Conservation (phyloP, 2,797 vertebrate genomes). For the Peromyscus aztecus region DNA sequence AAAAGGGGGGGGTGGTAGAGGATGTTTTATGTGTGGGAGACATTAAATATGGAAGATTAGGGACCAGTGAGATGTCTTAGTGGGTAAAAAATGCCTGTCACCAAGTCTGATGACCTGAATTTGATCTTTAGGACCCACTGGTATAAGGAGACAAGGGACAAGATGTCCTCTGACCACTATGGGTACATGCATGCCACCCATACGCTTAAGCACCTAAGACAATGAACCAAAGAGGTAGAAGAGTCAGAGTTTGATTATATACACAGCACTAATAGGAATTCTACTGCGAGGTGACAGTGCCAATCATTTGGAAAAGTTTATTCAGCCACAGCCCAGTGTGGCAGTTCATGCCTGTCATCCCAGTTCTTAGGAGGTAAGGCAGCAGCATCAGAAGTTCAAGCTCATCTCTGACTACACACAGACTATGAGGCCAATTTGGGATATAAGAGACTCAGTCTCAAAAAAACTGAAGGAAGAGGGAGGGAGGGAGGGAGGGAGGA, state of each 20-base stretch:
- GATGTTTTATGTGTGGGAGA: background rate
- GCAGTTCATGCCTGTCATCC: background rate
- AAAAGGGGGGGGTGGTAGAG: background rate
- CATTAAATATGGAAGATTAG: background rate
- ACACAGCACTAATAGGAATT: background rate
- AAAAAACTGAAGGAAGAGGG: background rate
- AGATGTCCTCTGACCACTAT: background rate
- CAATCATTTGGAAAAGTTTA: background rate
- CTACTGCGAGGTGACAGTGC: background rate
- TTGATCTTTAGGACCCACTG: background rate
- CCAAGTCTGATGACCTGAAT: no score
- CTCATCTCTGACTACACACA: background rate
- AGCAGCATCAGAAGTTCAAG: background rate
- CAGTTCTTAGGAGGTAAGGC: background rate
- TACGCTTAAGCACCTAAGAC: background rate
- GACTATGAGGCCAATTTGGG: background rate
- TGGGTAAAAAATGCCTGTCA: background rate
- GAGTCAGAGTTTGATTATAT: background rate
- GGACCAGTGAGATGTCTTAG: background rate
- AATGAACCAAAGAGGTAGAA: background rate
- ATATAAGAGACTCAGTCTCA: background rate
- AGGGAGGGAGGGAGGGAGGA: background rate
- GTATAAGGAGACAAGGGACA: background rate
- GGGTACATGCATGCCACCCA: background rate
- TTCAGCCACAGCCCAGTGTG: background rate